These are phyloP conservation scores for Melitaea cinxia DNA, from an alignment of 1,140 invertebrate species.

Conservation along the genomic window DNA sequence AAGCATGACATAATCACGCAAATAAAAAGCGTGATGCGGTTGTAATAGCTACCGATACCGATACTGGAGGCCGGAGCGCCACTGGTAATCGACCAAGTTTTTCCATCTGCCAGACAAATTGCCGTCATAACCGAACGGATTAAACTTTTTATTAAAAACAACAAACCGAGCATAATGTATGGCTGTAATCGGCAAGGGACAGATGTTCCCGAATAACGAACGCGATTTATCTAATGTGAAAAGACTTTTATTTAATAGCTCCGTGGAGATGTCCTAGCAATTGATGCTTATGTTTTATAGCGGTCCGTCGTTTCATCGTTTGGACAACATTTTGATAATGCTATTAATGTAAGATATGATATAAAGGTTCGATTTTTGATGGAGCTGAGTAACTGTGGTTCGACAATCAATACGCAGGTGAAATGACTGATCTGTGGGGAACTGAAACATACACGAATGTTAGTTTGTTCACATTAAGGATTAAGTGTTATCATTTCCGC, in stretches of 20 bases:
- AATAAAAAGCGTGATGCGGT: constrained; percentile 56
- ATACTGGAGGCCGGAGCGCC: constrained; percentile 52
- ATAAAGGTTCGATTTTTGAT: constrained; percentile 75
- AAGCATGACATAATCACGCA: constrained; percentile 68
- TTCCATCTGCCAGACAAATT: constrained; percentile 79
- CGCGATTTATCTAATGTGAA: constrained; percentile 80
- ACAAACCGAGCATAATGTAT: constrained; percentile 80
- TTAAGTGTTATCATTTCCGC: constrained; percentile 43
- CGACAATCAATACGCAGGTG: constrained; percentile 69
- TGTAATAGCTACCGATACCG: constrained; percentile 62
- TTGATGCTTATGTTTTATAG: constrained; percentile 71
- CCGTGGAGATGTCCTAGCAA: constrained; percentile 70
- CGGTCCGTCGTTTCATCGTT: constrained; percentile 64
- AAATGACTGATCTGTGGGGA: constrained; percentile 12
- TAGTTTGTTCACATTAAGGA: constrained; percentile 40
- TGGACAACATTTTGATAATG: constrained; percentile 63
- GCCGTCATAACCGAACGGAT: constrained; percentile 79
- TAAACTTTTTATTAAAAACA: constrained; percentile 82
- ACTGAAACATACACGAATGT: constrained; percentile 41
- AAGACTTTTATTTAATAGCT: constrained; percentile 80
- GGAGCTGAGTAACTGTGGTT: constrained; percentile 57
- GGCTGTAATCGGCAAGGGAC: constrained; percentile 76
- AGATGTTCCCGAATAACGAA: constrained; percentile 75
- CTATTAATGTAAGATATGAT: constrained; percentile 69
- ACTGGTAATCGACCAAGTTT: constrained; percentile 76